Conservation (phyloP, 2,113 vertebrate species). For the Cryptotis parvus region DNA sequence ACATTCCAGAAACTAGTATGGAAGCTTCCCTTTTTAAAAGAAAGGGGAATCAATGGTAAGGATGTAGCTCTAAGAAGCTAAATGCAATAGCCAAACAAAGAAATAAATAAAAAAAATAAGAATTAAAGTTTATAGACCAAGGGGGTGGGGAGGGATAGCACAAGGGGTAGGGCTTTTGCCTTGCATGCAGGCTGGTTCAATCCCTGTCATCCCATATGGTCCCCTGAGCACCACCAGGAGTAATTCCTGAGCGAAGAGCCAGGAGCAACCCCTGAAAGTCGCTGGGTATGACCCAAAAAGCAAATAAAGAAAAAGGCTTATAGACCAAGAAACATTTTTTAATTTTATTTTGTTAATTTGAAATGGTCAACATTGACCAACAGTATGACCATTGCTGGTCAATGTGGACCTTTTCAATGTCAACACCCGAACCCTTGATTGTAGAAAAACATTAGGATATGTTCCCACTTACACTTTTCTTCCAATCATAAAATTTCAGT, state of each 20-base stretch:
- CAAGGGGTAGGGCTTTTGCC: too few relatives aligned
- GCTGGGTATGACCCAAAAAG: too few relatives aligned
- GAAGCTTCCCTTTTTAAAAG: background rate
- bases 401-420: too few relatives aligned
- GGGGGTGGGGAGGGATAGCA: too few relatives aligned
- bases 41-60: background rate
- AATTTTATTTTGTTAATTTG: slow-evolving; percentile 1
- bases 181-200: too few relatives aligned
- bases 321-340: background rate
- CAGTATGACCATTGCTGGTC: too few relatives aligned
- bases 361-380: background rate
- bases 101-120: background rate
- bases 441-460: background rate
- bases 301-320: too few relatives aligned
- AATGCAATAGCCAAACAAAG: background rate
- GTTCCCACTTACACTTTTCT: slow-evolving; percentile 4
- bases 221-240: too few relatives aligned
- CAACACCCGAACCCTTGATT: background rate
- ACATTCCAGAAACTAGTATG: background rate
- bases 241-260: too few relatives aligned
- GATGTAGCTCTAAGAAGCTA: background rate
- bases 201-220: too few relatives aligned
- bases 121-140: too few relatives aligned
- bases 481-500: slow-evolving; percentile 19
- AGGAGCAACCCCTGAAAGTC: too few relatives aligned